A percentile compares a stretch with the other conserved stretches of the same genome.
These are phyloP conservation scores for Desoria tigrina DNA, from an alignment of 2,888 invertebrate species.

Conservation along the genomic window DNA sequence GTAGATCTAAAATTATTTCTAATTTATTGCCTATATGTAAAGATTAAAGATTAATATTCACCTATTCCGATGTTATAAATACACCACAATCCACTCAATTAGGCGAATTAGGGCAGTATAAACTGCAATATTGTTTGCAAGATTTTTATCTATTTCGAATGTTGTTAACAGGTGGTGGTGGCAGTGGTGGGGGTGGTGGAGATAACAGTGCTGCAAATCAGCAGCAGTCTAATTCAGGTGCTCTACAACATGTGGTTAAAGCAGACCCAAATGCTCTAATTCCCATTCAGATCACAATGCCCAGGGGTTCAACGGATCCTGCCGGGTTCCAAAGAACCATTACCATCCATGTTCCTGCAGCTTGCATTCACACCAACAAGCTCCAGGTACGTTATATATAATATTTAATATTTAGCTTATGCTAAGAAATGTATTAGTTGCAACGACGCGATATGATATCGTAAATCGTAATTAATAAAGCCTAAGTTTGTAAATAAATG, in stretches of 20 bases:
- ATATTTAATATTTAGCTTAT: not conserved
- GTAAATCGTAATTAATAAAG: no score
- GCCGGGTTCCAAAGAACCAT: conserved; percentile 65
- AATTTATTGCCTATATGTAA: no score
- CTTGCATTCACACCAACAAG: conserved; percentile 67
- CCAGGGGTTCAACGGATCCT: conserved; percentile 72
- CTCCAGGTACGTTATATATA: conserved; percentile 37
- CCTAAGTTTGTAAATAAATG: conserved; percentile 1
- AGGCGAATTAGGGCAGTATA: no score
- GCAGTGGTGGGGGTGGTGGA: no score
- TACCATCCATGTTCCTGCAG: conserved; percentile 87
- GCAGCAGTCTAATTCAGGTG: conserved; percentile 18
- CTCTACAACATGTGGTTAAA: conserved; percentile 49
- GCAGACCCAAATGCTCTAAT: conserved; percentile 55
- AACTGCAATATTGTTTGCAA: no score
- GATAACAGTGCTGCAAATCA: conserved; percentile 6
- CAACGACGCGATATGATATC: no score
- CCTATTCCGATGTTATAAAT: not conserved
- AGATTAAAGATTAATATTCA: no score
- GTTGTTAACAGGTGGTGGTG: conserved; percentile 18
- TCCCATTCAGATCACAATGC: conserved; percentile 72
- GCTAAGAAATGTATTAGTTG: no score
- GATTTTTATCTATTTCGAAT: no score
- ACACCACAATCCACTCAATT: no score
- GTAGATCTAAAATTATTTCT: conserved; percentile 26